Evolutionary conservation across 2,888 invertebrate genomes (phyloP).

Genomic region (Drosophila ustulata): DNA sequence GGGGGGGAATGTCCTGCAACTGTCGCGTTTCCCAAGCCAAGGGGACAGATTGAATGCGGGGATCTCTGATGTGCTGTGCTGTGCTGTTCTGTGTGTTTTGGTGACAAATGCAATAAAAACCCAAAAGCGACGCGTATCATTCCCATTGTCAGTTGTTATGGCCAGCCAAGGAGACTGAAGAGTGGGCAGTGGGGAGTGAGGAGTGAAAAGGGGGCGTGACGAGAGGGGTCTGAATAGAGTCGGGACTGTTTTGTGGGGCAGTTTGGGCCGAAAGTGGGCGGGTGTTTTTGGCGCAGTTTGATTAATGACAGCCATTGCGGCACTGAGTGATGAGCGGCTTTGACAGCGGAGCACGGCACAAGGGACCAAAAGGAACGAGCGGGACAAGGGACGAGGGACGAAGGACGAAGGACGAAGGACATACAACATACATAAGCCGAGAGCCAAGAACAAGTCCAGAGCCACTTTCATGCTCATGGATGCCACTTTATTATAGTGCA

Average conservation of each 20-base stretch:
- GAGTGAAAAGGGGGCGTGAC: background rate
- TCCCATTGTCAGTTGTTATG: conserved; percentile 43
- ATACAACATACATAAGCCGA: conserved; percentile 2
- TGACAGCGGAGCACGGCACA: conserved; percentile 49
- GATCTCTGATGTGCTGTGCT: too few species aligned
- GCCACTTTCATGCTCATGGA: conserved; percentile 52
- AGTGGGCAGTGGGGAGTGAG: background rate
- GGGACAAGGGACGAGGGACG: background rate
- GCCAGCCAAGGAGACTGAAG: conserved; percentile 1
- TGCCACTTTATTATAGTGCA: conserved; percentile 58
- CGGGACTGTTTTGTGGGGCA: background rate
- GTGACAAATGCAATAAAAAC: conserved; percentile 77
- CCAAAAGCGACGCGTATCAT: conserved; percentile 57
- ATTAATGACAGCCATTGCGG: conserved; percentile 73
- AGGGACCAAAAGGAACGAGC: background rate
- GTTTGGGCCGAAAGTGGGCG: conserved; percentile 31
- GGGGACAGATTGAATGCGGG: conserved; percentile 34
- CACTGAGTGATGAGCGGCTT: conserved; percentile 64
- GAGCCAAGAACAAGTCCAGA: conserved; percentile 17
- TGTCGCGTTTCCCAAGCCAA: conserved; percentile 46
- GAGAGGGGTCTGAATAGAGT: background rate
- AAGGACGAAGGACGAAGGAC: conserved; percentile 6
- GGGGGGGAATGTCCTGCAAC: conserved; percentile 31
- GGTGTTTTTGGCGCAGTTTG: conserved; percentile 67
- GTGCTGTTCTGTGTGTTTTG: conserved; percentile 24